phyloP scores from a whole-genome alignment of 35 echinoderm and acorn worm genomes.

The Lytechinus pictus region DNA sequence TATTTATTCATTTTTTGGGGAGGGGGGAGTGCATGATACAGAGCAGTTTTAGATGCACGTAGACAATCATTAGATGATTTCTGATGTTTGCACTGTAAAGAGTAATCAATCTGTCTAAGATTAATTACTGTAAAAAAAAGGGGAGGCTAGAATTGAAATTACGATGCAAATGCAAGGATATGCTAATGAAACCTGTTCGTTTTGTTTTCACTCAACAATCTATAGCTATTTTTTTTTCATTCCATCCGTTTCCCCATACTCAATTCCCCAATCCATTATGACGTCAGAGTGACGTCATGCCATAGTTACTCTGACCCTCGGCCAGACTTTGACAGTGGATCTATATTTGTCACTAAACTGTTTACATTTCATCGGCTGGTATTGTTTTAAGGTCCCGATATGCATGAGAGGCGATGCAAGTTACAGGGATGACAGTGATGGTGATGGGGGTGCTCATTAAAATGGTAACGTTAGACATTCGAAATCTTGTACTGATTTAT shows the following conservation, averaged over 20 bases:
- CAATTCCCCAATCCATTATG: not conserved
- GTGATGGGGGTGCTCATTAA: not conserved
- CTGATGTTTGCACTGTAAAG: too few relatives aligned
- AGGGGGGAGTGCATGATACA: too few relatives aligned
- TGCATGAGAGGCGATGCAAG: not conserved
- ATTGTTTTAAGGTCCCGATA: constrained; percentile 17
- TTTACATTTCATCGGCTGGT: not conserved
- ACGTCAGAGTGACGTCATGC: not conserved
- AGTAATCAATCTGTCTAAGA: too few relatives aligned
- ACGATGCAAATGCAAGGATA: too few relatives aligned
- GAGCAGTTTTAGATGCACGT: too few relatives aligned
- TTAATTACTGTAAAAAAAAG: too few relatives aligned
- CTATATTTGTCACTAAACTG: not conserved
- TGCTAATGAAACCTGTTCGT: not conserved
- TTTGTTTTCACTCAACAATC: not conserved
- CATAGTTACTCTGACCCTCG: not conserved
- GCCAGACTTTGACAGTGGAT: not conserved
- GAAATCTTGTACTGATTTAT: not conserved
- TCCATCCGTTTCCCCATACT: not conserved
- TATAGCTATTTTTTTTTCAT: not conserved
- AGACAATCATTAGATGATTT: too few relatives aligned
- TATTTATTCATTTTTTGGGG: too few relatives aligned
- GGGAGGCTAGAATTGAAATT: too few relatives aligned
- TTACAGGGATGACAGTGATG: not conserved
- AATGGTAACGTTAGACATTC: not conserved